Conservation (phyloP, 2,888 invertebrate genomes). For the Heteromurus nitidus region DNA sequence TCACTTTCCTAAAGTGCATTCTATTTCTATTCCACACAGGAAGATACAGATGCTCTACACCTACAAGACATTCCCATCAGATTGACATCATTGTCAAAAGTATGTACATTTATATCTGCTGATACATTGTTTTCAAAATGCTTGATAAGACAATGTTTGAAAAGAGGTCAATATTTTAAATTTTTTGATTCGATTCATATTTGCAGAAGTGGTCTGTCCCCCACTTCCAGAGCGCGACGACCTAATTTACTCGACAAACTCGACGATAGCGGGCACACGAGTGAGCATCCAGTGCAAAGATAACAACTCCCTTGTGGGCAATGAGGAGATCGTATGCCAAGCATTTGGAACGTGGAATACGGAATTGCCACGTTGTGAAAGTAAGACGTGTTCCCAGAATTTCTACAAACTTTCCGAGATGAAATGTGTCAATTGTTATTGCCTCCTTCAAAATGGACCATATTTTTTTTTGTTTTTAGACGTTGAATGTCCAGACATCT, state of each 20-base stretch:
- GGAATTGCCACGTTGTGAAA: constrained; percentile 87
- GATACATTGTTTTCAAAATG: not conserved
- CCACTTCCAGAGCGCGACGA: constrained; percentile 84
- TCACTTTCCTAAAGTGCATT: too few species aligned
- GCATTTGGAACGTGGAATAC: constrained; percentile 91
- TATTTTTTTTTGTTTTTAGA: constrained; percentile 32
- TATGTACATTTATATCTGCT: constrained; percentile 74
- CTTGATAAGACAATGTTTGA: not conserved
- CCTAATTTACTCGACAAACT: constrained; percentile 83
- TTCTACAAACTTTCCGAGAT: constrained; percentile 75
- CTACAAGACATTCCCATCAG: constrained; percentile 87
- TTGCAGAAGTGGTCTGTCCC: constrained; percentile 84
- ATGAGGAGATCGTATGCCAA: constrained; percentile 83
- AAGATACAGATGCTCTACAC: constrained; percentile 89
- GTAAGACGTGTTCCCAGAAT: too few species aligned
- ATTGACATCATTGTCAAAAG: constrained; percentile 88
- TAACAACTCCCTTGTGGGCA: constrained; percentile 87
- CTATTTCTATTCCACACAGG: too few species aligned
- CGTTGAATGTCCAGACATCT: constrained; percentile 72
- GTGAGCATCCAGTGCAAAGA: constrained; percentile 86
- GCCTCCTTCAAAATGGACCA: too few species aligned
- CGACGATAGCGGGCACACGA: constrained; percentile 85
- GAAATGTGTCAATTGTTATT: not conserved
- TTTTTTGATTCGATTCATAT: constrained; percentile 1
- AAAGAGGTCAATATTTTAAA: not conserved